Conservation (phyloP, 2,888 invertebrate species). For the Melanargia galathea region DNA sequence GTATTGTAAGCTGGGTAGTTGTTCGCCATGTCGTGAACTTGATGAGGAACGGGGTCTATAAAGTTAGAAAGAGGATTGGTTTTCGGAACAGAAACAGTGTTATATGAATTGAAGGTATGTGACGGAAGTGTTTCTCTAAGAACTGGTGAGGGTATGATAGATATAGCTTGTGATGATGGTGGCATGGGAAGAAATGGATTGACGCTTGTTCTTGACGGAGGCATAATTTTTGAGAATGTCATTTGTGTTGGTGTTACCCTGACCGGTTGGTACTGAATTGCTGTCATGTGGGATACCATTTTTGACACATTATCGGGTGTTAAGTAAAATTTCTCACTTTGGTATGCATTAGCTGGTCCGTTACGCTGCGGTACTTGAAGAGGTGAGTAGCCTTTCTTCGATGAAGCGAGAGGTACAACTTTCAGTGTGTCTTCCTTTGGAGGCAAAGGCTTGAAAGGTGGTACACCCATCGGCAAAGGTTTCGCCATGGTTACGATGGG, state of each 20-base stretch:
- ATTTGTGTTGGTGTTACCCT: slow-evolving; percentile 66
- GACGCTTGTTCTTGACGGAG: slow-evolving; percentile 73
- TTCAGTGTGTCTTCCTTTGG: slow-evolving; percentile 82
- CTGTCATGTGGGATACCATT: slow-evolving; percentile 77
- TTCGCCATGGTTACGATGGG: slow-evolving; percentile 76
- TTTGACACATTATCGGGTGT: slow-evolving; percentile 72
- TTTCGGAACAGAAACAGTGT: slow-evolving; percentile 57
- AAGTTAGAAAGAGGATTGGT: slow-evolving; percentile 75
- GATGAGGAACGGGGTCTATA: slow-evolving; percentile 77
- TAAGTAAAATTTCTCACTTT: slow-evolving; percentile 72
- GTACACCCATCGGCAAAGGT: slow-evolving; percentile 84
- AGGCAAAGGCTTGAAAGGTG: slow-evolving; percentile 90
- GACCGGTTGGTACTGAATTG: slow-evolving; percentile 61
- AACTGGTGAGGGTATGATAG: slow-evolving; percentile 66
- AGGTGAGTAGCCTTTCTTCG: slow-evolving; percentile 65
- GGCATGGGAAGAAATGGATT: slow-evolving; percentile 80
- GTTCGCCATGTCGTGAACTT: slow-evolving; percentile 69
- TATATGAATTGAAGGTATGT: slow-evolving; percentile 53
- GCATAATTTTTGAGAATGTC: slow-evolving; percentile 47
- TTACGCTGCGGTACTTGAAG: slow-evolving; percentile 66
- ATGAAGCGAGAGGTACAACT: slow-evolving; percentile 71
- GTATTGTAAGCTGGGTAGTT: slow-evolving; percentile 64
- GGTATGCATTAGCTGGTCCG: slow-evolving; percentile 65
- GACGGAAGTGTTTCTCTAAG: slow-evolving; percentile 61
- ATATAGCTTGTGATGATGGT: slow-evolving; percentile 62